Percentiles rank a stretch among this genome's conserved stretches.
Conservation (phyloP, 1,140 invertebrate species). For the Bombus sylvicola region DNA sequence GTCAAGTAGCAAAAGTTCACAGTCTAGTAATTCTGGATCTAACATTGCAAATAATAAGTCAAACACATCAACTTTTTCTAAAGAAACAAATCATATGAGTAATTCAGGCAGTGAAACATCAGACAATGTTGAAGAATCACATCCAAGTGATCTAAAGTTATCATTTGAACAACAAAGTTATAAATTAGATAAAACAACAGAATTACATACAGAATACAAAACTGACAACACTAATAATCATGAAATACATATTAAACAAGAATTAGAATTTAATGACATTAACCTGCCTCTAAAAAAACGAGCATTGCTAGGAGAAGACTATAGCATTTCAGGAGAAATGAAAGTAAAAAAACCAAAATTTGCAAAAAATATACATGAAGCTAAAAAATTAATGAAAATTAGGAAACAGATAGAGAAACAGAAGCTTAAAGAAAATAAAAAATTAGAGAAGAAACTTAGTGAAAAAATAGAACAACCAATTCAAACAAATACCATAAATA, state of each 20-base stretch:
- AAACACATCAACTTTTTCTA: conserved; percentile 70
- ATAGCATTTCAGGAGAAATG: conserved; percentile 47
- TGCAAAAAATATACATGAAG: conserved; percentile 85
- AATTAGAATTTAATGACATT: conserved; percentile 56
- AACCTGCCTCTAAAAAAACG: conserved; percentile 79
- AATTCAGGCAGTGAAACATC: conserved; percentile 80
- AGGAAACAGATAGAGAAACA: conserved; percentile 85
- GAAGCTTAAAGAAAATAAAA: conserved; percentile 82
- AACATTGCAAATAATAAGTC: conserved; percentile 68
- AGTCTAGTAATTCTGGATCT: conserved; percentile 65
- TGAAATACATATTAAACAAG: conserved; percentile 36
- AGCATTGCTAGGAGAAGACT: conserved; percentile 59
- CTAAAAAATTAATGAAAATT: conserved; percentile 85
- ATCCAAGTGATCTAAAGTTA: conserved; percentile 61
- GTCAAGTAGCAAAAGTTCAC: conserved; percentile 77
- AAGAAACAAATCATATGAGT: conserved; percentile 74
- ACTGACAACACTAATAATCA: conserved; percentile 23
- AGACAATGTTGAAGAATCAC: conserved; percentile 74
- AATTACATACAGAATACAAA: conserved; percentile 31
- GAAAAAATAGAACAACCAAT: conserved; percentile 31
- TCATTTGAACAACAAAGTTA: conserved; percentile 28
- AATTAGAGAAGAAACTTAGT: conserved; percentile 61
- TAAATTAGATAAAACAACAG: conserved; percentile 33
- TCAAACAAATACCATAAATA: conserved; percentile 17
- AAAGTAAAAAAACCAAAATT: conserved; percentile 85